phyloP scores from a whole-genome alignment of 1,140 invertebrate species.

The Phymorhynchus buccinoides region DNA sequence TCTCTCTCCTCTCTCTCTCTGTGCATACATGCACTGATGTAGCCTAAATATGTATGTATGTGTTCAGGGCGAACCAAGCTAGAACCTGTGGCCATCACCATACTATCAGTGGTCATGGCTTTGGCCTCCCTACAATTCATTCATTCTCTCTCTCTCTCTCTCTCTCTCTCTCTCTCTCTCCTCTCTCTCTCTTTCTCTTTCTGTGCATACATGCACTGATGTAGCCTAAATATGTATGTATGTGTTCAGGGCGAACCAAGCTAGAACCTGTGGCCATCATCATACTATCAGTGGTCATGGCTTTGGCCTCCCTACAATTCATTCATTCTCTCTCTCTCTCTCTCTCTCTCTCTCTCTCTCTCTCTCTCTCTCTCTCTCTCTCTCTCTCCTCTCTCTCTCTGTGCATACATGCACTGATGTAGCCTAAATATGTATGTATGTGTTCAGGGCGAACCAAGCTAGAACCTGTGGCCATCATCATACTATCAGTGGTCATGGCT shows the following conservation, averaged over 20 bases:
- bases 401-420: neutral
- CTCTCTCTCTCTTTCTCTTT: neutral
- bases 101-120: too few relatives aligned
- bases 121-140: conserved; percentile 74
- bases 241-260: conserved; percentile 72
- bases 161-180: neutral
- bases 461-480: too few relatives aligned
- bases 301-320: too few relatives aligned
- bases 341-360: too few relatives aligned
- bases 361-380: conserved; percentile 1
- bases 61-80: conserved; percentile 66
- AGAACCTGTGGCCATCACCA: too few relatives aligned
- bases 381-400: neutral
- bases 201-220: neutral
- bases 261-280: too few relatives aligned
- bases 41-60: neutral
- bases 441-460: conserved; percentile 72
- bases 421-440: too few relatives aligned
- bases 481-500: too few relatives aligned
- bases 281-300: too few relatives aligned
- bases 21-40: neutral
- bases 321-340: too few relatives aligned
- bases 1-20: neutral
- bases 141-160: too few relatives aligned
- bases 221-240: too few relatives aligned